Evolutionary conservation across 2,888 invertebrate species (phyloP).

Genomic region (Ectobius pallidus): DNA sequence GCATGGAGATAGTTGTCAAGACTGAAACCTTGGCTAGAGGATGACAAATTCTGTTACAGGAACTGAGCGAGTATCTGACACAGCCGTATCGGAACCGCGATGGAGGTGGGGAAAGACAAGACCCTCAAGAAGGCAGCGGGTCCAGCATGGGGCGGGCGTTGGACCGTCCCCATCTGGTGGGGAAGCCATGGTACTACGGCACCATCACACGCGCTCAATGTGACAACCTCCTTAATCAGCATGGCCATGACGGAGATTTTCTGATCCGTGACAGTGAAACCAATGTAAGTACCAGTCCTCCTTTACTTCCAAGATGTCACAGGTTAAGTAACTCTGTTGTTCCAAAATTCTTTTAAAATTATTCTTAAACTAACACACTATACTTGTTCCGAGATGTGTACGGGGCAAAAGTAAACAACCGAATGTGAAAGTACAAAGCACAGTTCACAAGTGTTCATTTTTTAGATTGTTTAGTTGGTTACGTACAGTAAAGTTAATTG

Average conservation of each 20-base stretch:
- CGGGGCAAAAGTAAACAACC: no score
- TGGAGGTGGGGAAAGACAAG: constrained; percentile 56
- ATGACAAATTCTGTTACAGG: constrained; percentile 65
- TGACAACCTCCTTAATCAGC: constrained; percentile 92
- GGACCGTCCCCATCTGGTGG: constrained; percentile 73
- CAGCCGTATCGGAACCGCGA: constrained; percentile 75
- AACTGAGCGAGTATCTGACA: constrained; percentile 86
- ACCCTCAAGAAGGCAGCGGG: constrained; percentile 56
- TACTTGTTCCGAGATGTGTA: no score
- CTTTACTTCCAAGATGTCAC: background rate
- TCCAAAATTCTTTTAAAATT: no score
- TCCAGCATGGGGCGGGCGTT: constrained; percentile 46
- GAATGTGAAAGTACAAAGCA: no score
- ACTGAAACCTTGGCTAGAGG: no score
- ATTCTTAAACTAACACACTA: no score
- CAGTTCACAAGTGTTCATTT: no score
- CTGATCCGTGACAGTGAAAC: constrained; percentile 99
- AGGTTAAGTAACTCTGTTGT: background rate
- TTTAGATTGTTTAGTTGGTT: no score
- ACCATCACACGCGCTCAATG: constrained; percentile 94
- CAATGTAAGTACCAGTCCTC: constrained; percentile 71
- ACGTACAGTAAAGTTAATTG: no score
- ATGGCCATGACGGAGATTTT: constrained; percentile 97
- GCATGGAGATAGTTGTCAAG: no score
- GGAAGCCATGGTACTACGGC: constrained; percentile 97